Base-by-base conservation (phyloP, 2,113 vertebrate species). In the Datnioides undecimradiatus region DNA sequence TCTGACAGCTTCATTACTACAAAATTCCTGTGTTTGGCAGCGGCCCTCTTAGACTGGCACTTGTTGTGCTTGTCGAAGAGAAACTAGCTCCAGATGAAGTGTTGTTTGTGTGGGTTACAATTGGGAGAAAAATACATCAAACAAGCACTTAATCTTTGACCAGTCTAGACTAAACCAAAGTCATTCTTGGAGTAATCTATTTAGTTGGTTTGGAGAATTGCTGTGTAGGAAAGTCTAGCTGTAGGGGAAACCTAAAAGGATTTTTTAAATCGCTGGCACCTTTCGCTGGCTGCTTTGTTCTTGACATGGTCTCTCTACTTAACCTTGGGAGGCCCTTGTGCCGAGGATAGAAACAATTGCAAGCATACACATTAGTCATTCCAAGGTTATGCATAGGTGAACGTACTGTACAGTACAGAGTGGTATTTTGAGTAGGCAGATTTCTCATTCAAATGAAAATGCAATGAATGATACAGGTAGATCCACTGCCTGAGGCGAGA, bases 1-100 rank as follows among this genome's bases (percentile, higher is more conserved):
- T 80, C 75, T 81, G 80, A 90, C 86, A 86, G 81, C 82, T 90
- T 86, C 80, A 78, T 90, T 88, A 76, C 52, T 5, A 51, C 36
- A 72, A 67, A 86, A 79, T 76, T 72, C 51, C 59, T 38, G 75
- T 58, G 79, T 88, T 86, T 76, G 70, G 74, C 80, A 77, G 73
- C 45, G 0, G 64, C 65, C 46, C 51, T 73, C 64, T 80, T 21
- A 64, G 52, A 79, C 70, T 66, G 80, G 69, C 82, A 83, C 79
- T 88, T 54, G 54, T 83, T 84, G 41, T 73, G 76, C 80, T 73
- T 64, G 54, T 71, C n/a, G 41, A 52, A 43, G 71, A 83, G 54
- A 84, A 86, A 86, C 68, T 48, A 54, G 41, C 43, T 68, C 25
- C 9, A 40, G 63, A 79, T 73, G 62, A 71, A 82, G 68, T 83